Conservation (phyloP, 2,888 invertebrate genomes). For the Opisthograptis luteolata region DNA sequence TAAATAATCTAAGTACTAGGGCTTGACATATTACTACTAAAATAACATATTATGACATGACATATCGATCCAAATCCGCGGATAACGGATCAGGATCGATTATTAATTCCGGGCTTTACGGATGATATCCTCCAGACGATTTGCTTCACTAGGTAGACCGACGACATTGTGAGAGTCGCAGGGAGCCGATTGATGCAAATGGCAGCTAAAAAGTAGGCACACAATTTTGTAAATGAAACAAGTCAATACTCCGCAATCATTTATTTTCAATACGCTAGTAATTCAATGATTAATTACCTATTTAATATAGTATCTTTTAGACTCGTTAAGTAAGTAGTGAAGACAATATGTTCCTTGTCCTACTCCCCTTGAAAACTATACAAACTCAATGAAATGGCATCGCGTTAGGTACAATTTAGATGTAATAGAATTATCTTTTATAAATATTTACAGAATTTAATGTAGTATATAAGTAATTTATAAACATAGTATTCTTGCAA, state of each 20-base stretch:
- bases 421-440: slow-evolving; percentile 35
- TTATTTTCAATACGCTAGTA: slow-evolving; percentile 79
- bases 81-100: too few relatives aligned
- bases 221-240: slow-evolving; percentile 1
- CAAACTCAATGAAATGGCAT: slow-evolving; percentile 40
- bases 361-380: slow-evolving; percentile 46
- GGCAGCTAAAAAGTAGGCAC: not conserved
- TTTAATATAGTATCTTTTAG: slow-evolving; percentile 68
- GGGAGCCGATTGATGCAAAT: not conserved
- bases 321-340: slow-evolving; percentile 72
- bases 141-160: too few relatives aligned
- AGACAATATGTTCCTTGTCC: slow-evolving; percentile 61
- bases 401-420: slow-evolving; percentile 35
- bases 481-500: slow-evolving; percentile 17
- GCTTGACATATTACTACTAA: too few relatives aligned
- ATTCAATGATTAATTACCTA: slow-evolving; percentile 77
- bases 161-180: too few relatives aligned
- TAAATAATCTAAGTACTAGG: too few relatives aligned
- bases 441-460: slow-evolving; percentile 35
- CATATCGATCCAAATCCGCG: too few relatives aligned
- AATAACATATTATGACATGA: too few relatives aligned
- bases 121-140: too few relatives aligned
- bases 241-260: slow-evolving; percentile 69
- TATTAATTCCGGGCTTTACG: too few relatives aligned
- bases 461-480: slow-evolving; percentile 8